These are phyloP conservation scores for Trochalopteron elliotii DNA, from an alignment of 2,113 vertebrate genomes.

Conservation along the genomic window DNA sequence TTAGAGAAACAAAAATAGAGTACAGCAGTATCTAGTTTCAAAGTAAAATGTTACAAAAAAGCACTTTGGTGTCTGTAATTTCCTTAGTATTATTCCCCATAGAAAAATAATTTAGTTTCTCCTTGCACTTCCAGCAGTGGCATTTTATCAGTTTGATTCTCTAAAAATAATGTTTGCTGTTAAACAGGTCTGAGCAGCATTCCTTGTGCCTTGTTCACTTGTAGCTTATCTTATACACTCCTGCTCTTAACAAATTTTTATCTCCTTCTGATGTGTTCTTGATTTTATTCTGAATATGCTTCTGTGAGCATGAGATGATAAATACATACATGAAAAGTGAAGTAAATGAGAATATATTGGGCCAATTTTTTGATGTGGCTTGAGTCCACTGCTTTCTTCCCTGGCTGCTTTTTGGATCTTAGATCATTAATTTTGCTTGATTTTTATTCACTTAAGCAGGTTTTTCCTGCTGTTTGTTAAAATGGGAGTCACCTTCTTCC, in stretches of 20 bases:
- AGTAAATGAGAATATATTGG: neutral
- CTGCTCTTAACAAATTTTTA: neutral
- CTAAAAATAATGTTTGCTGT: neutral
- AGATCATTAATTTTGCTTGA: neutral
- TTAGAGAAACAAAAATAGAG: neutral
- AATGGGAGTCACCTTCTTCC: neutral
- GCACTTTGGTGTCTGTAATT: neutral
- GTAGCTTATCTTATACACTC: conserved; percentile 4
- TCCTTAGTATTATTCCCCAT: neutral
- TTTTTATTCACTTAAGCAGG: neutral
- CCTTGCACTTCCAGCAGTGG: neutral
- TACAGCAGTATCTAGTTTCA: neutral
- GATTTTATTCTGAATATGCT: neutral
- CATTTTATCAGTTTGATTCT: neutral
- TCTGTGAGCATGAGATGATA: neutral
- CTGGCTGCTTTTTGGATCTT: neutral
- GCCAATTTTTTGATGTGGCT: neutral
- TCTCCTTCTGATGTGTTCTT: neutral
- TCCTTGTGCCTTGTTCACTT: conserved; percentile 11
- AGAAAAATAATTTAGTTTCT: neutral
- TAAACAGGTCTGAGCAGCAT: conserved; percentile 19
- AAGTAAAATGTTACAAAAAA: neutral
- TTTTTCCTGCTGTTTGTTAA: neutral
- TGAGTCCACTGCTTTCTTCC: neutral
- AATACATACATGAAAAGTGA: neutral